A percentile compares a stretch with the other conserved stretches of the same genome.
phyloP scores from a whole-genome alignment of 2,797 vertebrate genomes.

The Poeciliopsis gracilis region DNA sequence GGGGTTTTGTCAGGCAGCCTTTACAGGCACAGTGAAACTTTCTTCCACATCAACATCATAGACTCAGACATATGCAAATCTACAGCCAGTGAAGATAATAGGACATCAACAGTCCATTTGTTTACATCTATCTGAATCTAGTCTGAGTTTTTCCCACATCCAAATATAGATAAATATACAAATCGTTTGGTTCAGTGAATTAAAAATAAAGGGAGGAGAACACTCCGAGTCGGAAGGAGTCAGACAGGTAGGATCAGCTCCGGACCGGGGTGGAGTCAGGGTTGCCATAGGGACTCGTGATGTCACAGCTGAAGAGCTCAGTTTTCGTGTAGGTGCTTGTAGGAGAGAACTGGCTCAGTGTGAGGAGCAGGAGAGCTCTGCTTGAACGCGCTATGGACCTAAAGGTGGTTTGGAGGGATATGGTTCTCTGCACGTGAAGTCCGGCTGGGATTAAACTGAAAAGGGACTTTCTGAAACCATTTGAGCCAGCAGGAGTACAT shows the following conservation, averaged over 20 bases:
- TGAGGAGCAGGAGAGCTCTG: slow-evolving; percentile 41
- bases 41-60: slow-evolving; percentile 17
- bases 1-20: slow-evolving; percentile 43
- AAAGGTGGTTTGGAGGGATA: slow-evolving; percentile 29
- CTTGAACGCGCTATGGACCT: slow-evolving; percentile 54
- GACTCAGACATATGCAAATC: slow-evolving; percentile 28
- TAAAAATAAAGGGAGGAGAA: not conserved
- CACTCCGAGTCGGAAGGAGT: slow-evolving; percentile 44
- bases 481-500: slow-evolving; percentile 39
- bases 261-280: slow-evolving; percentile 72
- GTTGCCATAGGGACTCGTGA: slow-evolving; percentile 79
- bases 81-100: not conserved
- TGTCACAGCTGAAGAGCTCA: slow-evolving; percentile 77
- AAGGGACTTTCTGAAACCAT: not conserved
- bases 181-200: not conserved
- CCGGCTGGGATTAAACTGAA: slow-evolving; percentile 41
- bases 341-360: slow-evolving; percentile 42
- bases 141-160: not conserved
- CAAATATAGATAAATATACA: not conserved
- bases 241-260: slow-evolving; percentile 77
- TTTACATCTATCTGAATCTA: not conserved
- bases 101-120: slow-evolving; percentile 4
- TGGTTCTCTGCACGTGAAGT: slow-evolving; percentile 38
- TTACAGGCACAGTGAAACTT: slow-evolving; percentile 47
- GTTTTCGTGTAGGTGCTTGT: slow-evolving; percentile 77